Evolutionary conservation across 2,888 invertebrate genomes (phyloP).

Genomic region (Dysmachus trigonus): DNA sequence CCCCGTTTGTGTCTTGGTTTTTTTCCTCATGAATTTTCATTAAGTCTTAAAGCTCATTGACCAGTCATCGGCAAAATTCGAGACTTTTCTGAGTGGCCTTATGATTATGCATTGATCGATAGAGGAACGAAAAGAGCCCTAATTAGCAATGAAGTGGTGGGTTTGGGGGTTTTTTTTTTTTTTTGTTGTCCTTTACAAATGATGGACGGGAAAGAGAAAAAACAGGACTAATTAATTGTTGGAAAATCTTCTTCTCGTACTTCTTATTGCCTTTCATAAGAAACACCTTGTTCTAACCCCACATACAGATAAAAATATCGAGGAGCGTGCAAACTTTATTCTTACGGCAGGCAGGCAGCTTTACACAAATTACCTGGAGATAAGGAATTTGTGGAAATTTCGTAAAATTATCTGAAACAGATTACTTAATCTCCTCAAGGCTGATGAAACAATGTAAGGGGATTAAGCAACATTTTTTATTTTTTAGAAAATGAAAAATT

Average conservation of each 20-base stretch:
- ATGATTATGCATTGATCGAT: not conserved
- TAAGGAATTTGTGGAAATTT: not conserved
- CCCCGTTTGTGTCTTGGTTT: not conserved
- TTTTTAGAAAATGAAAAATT: not conserved
- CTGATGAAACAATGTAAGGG: not conserved
- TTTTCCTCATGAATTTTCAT: conserved; percentile 12
- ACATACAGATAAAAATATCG: not conserved
- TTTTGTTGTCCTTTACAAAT: not conserved
- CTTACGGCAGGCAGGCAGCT: not conserved
- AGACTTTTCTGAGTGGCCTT: not conserved
- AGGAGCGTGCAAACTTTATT: not conserved
- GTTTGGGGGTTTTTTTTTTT: not conserved
- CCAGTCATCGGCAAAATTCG: not conserved
- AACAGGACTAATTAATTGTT: not conserved
- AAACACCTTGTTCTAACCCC: not conserved
- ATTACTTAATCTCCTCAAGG: not conserved
- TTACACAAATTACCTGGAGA: not conserved
- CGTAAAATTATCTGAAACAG: not conserved
- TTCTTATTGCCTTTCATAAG: not conserved
- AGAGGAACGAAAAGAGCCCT: not conserved
- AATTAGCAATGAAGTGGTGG: not conserved
- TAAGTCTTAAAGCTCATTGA: not conserved
- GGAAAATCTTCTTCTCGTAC: not conserved
- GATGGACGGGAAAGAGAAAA: not conserved
- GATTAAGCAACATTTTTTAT: not conserved